Evolutionary conservation across 2,113 vertebrate species (phyloP), one percentile per base, ranked within the genome.

Genomic region (Tor tambroides): DNA sequence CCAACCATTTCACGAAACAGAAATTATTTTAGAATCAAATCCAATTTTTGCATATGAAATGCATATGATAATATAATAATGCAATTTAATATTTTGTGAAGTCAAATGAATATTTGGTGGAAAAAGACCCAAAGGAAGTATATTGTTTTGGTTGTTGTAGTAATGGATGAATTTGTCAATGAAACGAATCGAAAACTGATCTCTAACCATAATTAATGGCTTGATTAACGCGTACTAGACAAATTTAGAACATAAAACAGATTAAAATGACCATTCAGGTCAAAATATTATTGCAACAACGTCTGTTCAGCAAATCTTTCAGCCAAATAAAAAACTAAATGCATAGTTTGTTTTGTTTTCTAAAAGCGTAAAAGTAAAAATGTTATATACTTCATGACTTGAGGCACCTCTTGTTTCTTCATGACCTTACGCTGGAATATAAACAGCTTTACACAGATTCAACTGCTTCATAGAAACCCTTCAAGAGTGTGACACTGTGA

Each of bases 221-320:
- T 38, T 59, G 26, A 19, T 78, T 1, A 80, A 81, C n/a, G 19
- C 21, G 14, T 46, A 28, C 59, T 28, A 43, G 28, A 28, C 46
- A 28, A 21, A 88, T 81, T 76, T 43, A 86, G 84, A 26, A 88
- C 30, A 23, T 41, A 74, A 85, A 67, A 85, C 76, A 69, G 77
- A 76, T 82, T 80, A 51, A 74, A 65, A 69, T 30, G 19, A 65
- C 32, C 82, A 67, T 85, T 83, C 85, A 86, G 78, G 87, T 88
- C 84, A 59, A 81, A 78, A 59, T 85, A 87, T 95, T 95, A 95
- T 95, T 96, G 94, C 95, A 92, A 91, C 56, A 87, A 90, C 88
- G 85, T 89, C 87, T 83, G 91, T 91, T 89, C 54, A 81, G 74
- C 83, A 85, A 84, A 88, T 76, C 84, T 28, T 59, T 81, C 86